Base-by-base conservation (phyloP, 1,140 invertebrate species). In the Drosophila sp. region DNA sequence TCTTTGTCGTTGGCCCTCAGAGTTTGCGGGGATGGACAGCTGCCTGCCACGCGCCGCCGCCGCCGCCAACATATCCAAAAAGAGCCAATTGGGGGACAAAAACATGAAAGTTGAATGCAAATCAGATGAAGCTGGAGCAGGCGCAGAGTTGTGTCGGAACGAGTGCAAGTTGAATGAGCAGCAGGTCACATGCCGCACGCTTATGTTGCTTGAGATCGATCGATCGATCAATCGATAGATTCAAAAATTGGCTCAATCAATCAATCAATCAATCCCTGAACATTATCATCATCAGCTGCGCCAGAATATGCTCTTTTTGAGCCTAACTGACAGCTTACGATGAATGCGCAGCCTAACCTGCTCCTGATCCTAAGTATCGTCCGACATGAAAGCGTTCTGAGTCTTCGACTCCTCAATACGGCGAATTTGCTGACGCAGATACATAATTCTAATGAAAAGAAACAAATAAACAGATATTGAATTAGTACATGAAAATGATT, bases 361-460 rank as follows among this genome's bases (percentile, higher is more conserved):
- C 84, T 90, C 85, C 84, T 89, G 84, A 90, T 89, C 85, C 91
- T 92, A 92, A 90, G 91, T 90, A 91, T 92, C 91, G 80, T 92
- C 91, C 17, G 91, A 92, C 91, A 92, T 92, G 76, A 97, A 97
- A 86, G 96, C 96, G 94, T 97, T 97, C 95, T 97, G 96, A 93
- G 96, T 96, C 94, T 97, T 98, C 93, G 97, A 94, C 93, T 97
- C 96, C 94, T 98, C 96, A 93, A 98, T 93, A 85, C 95, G 95
- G 93, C 96, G 95, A 83, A 97, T 97, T 95, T 97, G 97, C 93
- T 97, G 96, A 92, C 96, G 96, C 90, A 97, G 94, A 94, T 97
- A 97, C 94, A 98, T 95, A 93, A 97, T 96, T 94, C 96, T 97
- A 92, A 17, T 17, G 17, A 17, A 17, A 17, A 17, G 17, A 66